These are phyloP conservation scores for Microctenopoma steveboyesi DNA, from an alignment of 2,797 vertebrate species.

Conservation along the genomic window DNA sequence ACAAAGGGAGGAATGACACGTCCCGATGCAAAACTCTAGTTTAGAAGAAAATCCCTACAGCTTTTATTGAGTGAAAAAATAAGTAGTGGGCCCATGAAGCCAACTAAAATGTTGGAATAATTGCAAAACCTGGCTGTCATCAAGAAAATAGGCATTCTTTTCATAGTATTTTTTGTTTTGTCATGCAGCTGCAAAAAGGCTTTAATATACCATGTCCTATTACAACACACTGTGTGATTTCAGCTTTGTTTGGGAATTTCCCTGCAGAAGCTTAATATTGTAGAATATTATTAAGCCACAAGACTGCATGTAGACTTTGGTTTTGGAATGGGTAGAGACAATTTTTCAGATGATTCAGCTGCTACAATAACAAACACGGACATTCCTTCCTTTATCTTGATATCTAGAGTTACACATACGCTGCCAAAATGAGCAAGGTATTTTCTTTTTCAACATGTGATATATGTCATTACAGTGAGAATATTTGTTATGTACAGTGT, in stretches of 20 bases:
- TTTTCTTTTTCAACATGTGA: constrained; percentile 39
- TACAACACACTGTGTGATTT: constrained; percentile 64
- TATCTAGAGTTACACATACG: constrained; percentile 58
- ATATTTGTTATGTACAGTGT: constrained; percentile 36
- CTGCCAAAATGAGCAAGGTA: constrained; percentile 67
- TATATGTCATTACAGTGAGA: constrained; percentile 56
- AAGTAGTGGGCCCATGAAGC: not conserved
- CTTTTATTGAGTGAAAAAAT: not conserved
- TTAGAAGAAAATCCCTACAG: not conserved
- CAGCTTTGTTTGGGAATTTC: constrained; percentile 77
- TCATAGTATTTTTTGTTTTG: constrained; percentile 50
- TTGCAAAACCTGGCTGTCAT: constrained; percentile 41
- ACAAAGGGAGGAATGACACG: not conserved
- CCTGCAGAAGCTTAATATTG: constrained; percentile 71
- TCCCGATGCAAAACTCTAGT: not conserved
- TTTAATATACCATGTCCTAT: constrained; percentile 53
- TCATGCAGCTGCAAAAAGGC: constrained; percentile 55
- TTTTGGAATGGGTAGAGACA: constrained; percentile 67
- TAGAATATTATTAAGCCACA: constrained; percentile 70
- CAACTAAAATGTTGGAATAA: constrained; percentile 14
- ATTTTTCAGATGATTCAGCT: constrained; percentile 77
- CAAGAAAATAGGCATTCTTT: constrained; percentile 49
- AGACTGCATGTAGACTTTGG: constrained; percentile 62
- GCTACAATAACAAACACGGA: constrained; percentile 81
- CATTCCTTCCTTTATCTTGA: constrained; percentile 79